phyloP scores from a whole-genome alignment of 2,888 invertebrate species.

The Meliscaeva auricollis region DNA sequence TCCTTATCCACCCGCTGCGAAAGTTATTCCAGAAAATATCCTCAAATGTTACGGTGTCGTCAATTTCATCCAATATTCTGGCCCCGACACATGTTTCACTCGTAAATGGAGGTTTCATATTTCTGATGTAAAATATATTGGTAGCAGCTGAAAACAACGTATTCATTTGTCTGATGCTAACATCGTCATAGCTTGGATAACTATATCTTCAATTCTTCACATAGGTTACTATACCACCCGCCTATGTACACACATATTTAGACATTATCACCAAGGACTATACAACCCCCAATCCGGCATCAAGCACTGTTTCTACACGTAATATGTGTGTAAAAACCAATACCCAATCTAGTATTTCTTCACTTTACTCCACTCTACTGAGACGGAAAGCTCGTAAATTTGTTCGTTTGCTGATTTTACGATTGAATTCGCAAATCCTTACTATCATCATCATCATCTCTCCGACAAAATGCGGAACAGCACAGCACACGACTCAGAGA shows the following conservation, averaged over 20 bases:
- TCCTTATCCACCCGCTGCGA: neutral
- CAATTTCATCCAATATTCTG: slow-evolving; percentile 54
- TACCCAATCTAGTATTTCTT: too few species aligned
- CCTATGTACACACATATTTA: slow-evolving; percentile 64
- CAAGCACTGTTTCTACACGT: slow-evolving; percentile 9
- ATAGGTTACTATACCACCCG: slow-evolving; percentile 8
- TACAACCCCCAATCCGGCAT: slow-evolving; percentile 25
- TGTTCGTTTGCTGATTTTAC: slow-evolving; percentile 66
- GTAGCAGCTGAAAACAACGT: slow-evolving; percentile 71
- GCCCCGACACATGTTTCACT: slow-evolving; percentile 72
- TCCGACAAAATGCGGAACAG: slow-evolving; percentile 67
- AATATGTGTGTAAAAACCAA: slow-evolving; percentile 50
- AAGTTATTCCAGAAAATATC: slow-evolving; percentile 1
- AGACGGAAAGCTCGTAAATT: slow-evolving; percentile 60
- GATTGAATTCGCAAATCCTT: slow-evolving; percentile 75
- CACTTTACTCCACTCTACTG: slow-evolving; percentile 32
- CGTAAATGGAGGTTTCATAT: slow-evolving; percentile 72
- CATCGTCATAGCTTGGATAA: slow-evolving; percentile 23
- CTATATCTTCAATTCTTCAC: neutral
- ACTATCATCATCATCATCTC: slow-evolving; percentile 12
- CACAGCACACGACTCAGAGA: slow-evolving; percentile 43
- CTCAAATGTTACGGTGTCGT: neutral
- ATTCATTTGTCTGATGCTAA: slow-evolving; percentile 62
- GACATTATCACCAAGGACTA: slow-evolving; percentile 62
- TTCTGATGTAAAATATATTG: slow-evolving; percentile 70